These are phyloP conservation scores for Lagopus leucura DNA, from an alignment of 2,113 vertebrate species.

Conservation along the genomic window DNA sequence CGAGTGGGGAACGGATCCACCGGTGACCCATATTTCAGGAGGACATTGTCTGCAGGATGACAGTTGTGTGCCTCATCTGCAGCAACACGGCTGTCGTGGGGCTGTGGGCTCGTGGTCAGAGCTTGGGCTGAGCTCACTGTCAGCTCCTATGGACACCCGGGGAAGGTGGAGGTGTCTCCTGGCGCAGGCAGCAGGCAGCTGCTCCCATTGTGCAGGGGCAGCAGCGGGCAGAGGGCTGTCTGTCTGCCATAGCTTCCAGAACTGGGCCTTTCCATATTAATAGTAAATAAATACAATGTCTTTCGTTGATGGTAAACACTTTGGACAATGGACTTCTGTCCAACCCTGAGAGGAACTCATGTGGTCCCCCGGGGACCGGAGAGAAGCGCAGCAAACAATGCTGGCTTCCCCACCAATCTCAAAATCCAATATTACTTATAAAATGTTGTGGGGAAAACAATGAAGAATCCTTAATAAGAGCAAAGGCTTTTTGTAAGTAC, in stretches of 20 bases:
- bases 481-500: conserved; percentile 61
- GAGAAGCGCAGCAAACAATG: conserved; percentile 43
- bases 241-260: neutral
- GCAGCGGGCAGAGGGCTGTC: neutral
- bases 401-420: conserved; percentile 41
- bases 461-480: conserved; percentile 66
- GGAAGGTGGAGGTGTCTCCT: neutral
- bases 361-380: neutral
- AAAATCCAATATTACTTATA: conserved; percentile 44
- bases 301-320: neutral
- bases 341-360: neutral
- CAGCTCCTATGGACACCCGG: neutral
- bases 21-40: conserved; percentile 66
- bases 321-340: neutral
- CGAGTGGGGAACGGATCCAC: neutral
- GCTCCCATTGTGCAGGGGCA: neutral
- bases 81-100: accelerated
- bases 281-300: neutral
- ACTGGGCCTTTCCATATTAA: neutral
- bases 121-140: neutral
- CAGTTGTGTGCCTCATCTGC: conserved; percentile 10
- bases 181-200: neutral
- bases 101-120: neutral
- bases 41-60: neutral
- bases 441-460: conserved; percentile 57